Evolutionary conservation across 2,888 invertebrate species (phyloP).

Genomic region (Piscicola geometra): DNA sequence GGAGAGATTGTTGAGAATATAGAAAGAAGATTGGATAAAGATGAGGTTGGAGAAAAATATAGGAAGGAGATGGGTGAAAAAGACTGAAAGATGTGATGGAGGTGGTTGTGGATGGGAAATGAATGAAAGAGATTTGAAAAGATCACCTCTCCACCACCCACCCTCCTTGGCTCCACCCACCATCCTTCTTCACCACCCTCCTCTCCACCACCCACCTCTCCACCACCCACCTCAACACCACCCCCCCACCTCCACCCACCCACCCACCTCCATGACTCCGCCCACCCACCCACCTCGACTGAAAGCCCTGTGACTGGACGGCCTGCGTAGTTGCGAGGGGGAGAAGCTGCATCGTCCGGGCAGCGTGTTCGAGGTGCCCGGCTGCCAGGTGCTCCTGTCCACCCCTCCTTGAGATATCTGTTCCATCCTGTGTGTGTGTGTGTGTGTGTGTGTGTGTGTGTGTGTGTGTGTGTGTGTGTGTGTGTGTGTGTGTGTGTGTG

Average conservation of each 20-base stretch:
- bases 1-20: not conserved
- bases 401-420: not conserved
- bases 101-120: no score
- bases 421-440: not conserved
- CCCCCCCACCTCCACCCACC: no score
- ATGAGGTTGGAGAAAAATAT: not conserved
- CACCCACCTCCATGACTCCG: no score
- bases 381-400: not conserved
- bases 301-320: not conserved
- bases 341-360: not conserved
- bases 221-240: no score
- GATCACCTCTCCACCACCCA: no score
- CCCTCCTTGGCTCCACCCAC: no score
- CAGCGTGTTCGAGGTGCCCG: not conserved
- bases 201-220: no score
- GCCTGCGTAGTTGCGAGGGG: not conserved
- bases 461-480: conserved; percentile 20
- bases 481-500: conserved; percentile 13
- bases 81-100: no score
- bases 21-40: no score
- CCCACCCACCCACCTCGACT: no score
- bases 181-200: no score
- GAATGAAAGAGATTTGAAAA: no score
- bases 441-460: conserved; percentile 3
- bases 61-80: not conserved